phyloP scores from a whole-genome alignment of 2,113 vertebrate species.

The Nicator chloris region DNA sequence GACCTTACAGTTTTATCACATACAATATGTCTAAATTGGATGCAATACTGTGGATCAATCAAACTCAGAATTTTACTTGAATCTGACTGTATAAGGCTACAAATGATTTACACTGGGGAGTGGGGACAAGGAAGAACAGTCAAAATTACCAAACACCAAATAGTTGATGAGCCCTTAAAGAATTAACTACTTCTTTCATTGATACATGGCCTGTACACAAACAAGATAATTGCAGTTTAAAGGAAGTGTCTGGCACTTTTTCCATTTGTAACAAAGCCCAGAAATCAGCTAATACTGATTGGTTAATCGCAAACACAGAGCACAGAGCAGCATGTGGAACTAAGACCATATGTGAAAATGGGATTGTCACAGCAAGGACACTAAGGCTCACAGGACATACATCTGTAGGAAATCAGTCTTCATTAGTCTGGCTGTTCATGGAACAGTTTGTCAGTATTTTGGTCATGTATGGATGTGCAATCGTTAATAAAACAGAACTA shows the following conservation, averaged over 20 bases:
- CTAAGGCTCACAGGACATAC: constrained; percentile 15
- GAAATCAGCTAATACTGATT: constrained; percentile 42
- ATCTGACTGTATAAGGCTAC: neutral
- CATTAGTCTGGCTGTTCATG: neutral
- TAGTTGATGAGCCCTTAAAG: constrained; percentile 21
- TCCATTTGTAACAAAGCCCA: constrained; percentile 49
- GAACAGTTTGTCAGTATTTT: neutral
- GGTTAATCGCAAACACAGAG: constrained; percentile 11
- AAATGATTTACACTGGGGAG: neutral
- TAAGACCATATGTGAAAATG: constrained; percentile 39
- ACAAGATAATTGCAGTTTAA: constrained; percentile 43
- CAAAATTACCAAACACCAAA: constrained; percentile 3
- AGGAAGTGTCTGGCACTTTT: constrained; percentile 22
- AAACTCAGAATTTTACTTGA: constrained; percentile 45
- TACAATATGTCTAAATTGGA: constrained; percentile 59
- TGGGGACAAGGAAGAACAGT: neutral
- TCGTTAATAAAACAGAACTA: neutral
- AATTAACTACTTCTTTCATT: constrained; percentile 28
- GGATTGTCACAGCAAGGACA: constrained; percentile 34
- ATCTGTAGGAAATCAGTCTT: constrained; percentile 43
- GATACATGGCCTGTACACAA: constrained; percentile 7
- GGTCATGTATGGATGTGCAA: neutral
- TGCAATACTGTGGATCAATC: constrained; percentile 51
- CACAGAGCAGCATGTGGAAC: constrained; percentile 23
- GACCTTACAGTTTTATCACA: constrained; percentile 58